phyloP scores from a whole-genome alignment of 2,113 vertebrate genomes.

The Corythornis vintsioides region DNA sequence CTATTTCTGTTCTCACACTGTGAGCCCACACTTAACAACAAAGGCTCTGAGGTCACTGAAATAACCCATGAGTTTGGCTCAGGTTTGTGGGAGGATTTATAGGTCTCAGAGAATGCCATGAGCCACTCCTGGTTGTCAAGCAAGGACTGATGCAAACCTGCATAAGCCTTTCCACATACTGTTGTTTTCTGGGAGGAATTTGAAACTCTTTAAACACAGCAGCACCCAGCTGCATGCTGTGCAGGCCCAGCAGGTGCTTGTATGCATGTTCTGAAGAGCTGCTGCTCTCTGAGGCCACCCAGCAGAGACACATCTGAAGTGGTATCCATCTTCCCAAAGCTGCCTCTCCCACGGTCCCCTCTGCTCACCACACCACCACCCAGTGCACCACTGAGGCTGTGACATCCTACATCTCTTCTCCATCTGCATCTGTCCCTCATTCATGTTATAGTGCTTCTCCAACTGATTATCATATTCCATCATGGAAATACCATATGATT shows the following conservation, averaged over 20 bases:
- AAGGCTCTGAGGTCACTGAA: not conserved
- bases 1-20: not conserved
- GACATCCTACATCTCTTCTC: not conserved
- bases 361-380: not conserved
- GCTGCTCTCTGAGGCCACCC: rapidly evolving
- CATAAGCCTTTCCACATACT: not conserved
- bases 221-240: not conserved
- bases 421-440: not conserved
- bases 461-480: not conserved
- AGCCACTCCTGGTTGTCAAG: not conserved
- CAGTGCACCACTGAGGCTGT: rapidly evolving
- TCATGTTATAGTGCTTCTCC: not conserved
- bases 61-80: not conserved
- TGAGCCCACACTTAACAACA: not conserved
- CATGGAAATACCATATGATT: constrained; percentile 10
- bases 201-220: not conserved
- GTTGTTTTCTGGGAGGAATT: not conserved
- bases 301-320: not conserved
- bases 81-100: not conserved
- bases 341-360: not conserved
- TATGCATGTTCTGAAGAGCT: not conserved
- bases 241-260: not conserved
- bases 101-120: rapidly evolving
- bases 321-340: not conserved
- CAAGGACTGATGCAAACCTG: not conserved